phyloP scores from a whole-genome alignment of 2,113 vertebrate species.

The Cyphomyrus plagiostoma region DNA sequence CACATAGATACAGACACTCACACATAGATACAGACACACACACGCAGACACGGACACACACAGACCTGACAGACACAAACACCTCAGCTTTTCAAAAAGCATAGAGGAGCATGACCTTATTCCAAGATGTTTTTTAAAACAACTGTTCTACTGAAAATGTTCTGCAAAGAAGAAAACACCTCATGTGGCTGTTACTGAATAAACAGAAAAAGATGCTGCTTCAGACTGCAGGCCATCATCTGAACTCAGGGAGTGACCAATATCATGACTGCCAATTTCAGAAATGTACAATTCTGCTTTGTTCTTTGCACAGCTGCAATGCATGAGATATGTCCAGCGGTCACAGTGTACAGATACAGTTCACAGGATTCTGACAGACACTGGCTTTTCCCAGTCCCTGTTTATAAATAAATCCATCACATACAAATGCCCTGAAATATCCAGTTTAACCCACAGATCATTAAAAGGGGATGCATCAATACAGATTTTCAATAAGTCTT shows the following conservation, averaged over 20 bases:
- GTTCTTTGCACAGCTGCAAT: neutral
- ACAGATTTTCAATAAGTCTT: neutral
- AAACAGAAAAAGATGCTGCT: neutral
- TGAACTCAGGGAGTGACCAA: neutral
- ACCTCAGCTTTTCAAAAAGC: neutral
- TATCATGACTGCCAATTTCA: neutral
- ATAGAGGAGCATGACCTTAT: neutral
- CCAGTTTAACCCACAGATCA: neutral
- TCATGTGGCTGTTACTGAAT: neutral
- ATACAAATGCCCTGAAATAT: neutral
- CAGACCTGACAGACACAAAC: neutral
- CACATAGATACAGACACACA: too few relatives aligned
- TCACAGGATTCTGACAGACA: neutral
- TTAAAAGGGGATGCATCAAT: neutral
- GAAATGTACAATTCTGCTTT: neutral
- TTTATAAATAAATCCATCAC: conserved; percentile 1
- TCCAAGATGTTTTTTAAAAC: neutral
- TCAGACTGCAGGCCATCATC: neutral
- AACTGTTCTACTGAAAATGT: neutral
- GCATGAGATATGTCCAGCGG: neutral
- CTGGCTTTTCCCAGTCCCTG: neutral
- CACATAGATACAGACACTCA: neutral
- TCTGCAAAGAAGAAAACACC: neutral
- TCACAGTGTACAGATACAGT: neutral
- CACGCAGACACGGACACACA: too few relatives aligned